Base-by-base conservation (phyloP, 2,888 invertebrate genomes). In the Amblyteles armatorius region DNA sequence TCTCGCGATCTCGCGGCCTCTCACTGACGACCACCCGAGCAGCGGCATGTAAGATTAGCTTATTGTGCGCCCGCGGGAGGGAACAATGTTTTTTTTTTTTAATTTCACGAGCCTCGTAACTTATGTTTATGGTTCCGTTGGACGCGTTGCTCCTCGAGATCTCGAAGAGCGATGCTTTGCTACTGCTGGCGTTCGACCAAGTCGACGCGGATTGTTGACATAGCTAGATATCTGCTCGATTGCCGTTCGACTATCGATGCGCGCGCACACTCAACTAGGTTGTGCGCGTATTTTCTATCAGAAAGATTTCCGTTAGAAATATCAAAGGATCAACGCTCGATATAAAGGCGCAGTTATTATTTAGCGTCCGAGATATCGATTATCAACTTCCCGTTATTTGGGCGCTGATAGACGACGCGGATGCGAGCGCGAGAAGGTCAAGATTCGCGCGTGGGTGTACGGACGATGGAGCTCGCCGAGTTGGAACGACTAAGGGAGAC, bases 101-200 rank as follows among this genome's bases (percentile, higher is more conserved):
- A n/a, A 57, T 13, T 29, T 50, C 11, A 16, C 63, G 63, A 52
- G n/a, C 29, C 50, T 40, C 11, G 9, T 40, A 40, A 11, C 11
- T 40, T 40, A 16, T 67, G n/a, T 6, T 36, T 40, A 16, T 13
- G 71, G 1, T 57, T 5, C 16, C n/a, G 7, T 9, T 9, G 16
- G 40, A 22, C 80, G 29, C 29, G 63, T 67, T 68, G 68, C 60
- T 19, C 67, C 68, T 48, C 74, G 74, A 74, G 74, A 50, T 67
- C 44, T 22, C 68, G 73, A 48, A 50, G 81, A 22, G 74, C 52
- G 52, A 52, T 60, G 74, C 29, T 68, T 68, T 50, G 57, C 40
- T 26, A 33, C 22, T 5, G 69, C 57, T 69, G 60, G 5, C 52
- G 63, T 4, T 29, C 63, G 29, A 16, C 29, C 29, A 5, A 57